Percentiles rank a stretch among this genome's conserved stretches.
Evolutionary conservation across 1,140 invertebrate genomes (phyloP).

Genomic region (Gryon sp.): DNA sequence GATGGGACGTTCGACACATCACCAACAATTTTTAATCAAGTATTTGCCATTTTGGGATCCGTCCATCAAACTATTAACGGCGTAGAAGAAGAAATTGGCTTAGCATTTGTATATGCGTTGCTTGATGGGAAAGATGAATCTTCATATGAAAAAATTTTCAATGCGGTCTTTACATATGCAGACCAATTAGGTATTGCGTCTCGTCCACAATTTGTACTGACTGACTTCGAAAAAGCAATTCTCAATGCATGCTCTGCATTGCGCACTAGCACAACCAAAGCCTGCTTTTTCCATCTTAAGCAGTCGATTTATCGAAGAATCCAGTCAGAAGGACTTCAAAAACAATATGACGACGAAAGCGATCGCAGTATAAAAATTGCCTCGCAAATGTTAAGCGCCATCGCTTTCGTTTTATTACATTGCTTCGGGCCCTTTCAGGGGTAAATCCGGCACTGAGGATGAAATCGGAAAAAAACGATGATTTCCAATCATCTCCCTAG

Average conservation of each 20-base stretch:
- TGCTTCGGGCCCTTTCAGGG: no score
- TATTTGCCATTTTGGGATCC: constrained; percentile 8
- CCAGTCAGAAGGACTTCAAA: constrained; percentile 19
- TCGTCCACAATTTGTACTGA: constrained; percentile 2
- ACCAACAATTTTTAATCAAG: constrained; percentile 7
- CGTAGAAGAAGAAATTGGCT: constrained; percentile 9
- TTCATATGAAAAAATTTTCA: not conserved
- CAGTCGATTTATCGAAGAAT: constrained; percentile 27
- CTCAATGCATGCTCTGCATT: constrained; percentile 15
- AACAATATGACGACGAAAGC: not conserved
- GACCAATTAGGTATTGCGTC: not conserved
- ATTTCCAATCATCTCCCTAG: no score
- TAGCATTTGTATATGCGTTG: constrained; percentile 16
- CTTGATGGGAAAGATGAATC: not conserved
- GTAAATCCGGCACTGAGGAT: no score
- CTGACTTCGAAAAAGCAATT: constrained; percentile 25
- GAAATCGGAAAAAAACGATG: no score
- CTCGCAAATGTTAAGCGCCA: not conserved
- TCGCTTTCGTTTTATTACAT: no score
- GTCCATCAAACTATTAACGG: constrained; percentile 11
- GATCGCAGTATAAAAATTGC: constrained; percentile 11
- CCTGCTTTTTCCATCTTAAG: constrained; percentile 29
- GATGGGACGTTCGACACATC: no score
- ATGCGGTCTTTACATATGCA: no score
- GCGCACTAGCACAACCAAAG: not conserved